Evolutionary conservation across 1,140 invertebrate species (phyloP).

Genomic region (Drosophila orena): DNA sequence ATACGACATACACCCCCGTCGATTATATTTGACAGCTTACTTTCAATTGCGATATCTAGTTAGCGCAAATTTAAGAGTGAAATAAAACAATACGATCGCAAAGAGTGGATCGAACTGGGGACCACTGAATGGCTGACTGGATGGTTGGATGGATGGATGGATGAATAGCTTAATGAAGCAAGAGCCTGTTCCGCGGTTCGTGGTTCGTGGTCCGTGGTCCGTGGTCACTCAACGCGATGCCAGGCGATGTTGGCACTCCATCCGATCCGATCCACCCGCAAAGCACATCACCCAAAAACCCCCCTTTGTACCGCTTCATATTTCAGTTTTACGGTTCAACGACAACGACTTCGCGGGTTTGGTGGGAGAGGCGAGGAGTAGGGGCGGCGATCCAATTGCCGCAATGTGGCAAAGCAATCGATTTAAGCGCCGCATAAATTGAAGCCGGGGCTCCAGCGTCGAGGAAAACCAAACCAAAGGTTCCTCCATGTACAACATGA

Average conservation of each 20-base stretch:
- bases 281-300: constrained; percentile 57
- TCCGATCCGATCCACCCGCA: constrained; percentile 61
- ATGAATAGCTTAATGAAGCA: constrained; percentile 77
- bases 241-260: constrained; percentile 31
- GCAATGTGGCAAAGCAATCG: constrained; percentile 81
- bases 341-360: constrained; percentile 48
- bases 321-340: constrained; percentile 81
- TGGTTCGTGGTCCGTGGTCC: constrained; percentile 28
- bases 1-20: constrained; percentile 4
- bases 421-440: constrained; percentile 82
- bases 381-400: constrained; percentile 62
- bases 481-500: constrained; percentile 78
- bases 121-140: constrained; percentile 42
- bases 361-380: neutral
- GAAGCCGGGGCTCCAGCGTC: constrained; percentile 39
- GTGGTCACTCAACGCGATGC: constrained; percentile 66
- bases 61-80: constrained; percentile 78
- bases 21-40: constrained; percentile 76
- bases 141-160: constrained; percentile 30
- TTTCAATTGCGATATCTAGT: constrained; percentile 82
- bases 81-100: constrained; percentile 80
- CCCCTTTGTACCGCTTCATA: constrained; percentile 46
- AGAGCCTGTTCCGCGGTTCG: constrained; percentile 35
- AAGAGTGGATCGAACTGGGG: constrained; percentile 35
- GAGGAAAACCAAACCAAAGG: constrained; percentile 55